Base-by-base conservation (phyloP, 2,113 vertebrate genomes). In the Axis porcinus region DNA sequence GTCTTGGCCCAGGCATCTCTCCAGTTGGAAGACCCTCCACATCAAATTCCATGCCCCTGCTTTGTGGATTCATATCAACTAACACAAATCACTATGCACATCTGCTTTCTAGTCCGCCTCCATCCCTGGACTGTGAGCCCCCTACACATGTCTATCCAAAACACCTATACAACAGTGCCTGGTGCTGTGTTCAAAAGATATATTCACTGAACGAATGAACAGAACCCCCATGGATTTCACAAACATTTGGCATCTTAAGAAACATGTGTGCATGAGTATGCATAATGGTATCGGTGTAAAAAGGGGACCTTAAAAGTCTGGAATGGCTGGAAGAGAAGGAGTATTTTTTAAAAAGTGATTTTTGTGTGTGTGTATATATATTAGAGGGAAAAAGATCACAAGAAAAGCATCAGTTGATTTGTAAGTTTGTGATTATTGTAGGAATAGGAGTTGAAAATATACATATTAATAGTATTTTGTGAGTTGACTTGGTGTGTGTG, bases 191-290 rank as follows among this genome's bases (percentile, higher is more conserved):
- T 94, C 89, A 89, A 50, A 93, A 70, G 30, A 70, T 33, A 43
- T 7, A 54, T 11, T 91, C 55, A 40, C 21, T 52, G 58, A 89
- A 60, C 8, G 25, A 94, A 94, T 58, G 33, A 88, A 60, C 11
- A 76, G 83, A 92, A 58, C 3, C n/a, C 33, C 12, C 9, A 7
- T 6, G 27, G 79, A 57, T 47, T 52, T 89, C 55, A 52, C 43
- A 95, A 57, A 67, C 40, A 28, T n/a, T 4, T 15, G n/a, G 36
- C n/a, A 95, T 93, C 87, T 89, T 86, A 76, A 67, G 4, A 84
- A 74, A 43, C 55, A 55, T 36, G 54, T 28, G 11, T 25, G 33
- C 12, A 27, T 19, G 85, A 89, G 74, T 17, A 89, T 25, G 6
- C 45, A 25, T 40, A 30, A 83, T 12, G 67, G 10, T 28, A n/a